Evolutionary conservation across 2,888 invertebrate species (phyloP).

Genomic region (Prosopocoilus inquinatus): DNA sequence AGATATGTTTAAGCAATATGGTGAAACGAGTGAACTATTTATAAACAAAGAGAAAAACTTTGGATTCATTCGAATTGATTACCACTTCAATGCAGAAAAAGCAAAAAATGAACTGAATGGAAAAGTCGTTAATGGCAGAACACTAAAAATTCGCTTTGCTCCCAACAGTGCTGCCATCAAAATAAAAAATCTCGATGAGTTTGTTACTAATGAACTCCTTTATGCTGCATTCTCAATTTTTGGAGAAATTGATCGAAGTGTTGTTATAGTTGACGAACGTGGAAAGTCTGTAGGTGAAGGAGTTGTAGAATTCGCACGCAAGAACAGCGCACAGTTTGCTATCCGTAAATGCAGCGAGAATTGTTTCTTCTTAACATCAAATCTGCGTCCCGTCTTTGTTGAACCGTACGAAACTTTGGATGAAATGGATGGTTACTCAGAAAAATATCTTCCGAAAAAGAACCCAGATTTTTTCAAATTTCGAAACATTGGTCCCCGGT

Average conservation of each 20-base stretch:
- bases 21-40: constrained; percentile 90
- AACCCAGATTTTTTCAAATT: constrained; percentile 76
- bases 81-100: constrained; percentile 86
- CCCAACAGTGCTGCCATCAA: constrained; percentile 90
- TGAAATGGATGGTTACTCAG: constrained; percentile 88
- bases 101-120: constrained; percentile 95
- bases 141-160: constrained; percentile 89
- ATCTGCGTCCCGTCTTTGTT: constrained; percentile 88
- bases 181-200: constrained; percentile 88
- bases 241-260: constrained; percentile 86
- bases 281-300: constrained; percentile 97
- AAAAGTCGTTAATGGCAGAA: constrained; percentile 76
- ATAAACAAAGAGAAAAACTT: constrained; percentile 95
- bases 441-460: constrained; percentile 78
- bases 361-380: constrained; percentile 88
- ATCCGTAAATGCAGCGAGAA: constrained; percentile 87
- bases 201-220: constrained; percentile 92
- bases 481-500: constrained; percentile 68
- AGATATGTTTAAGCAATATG: constrained; percentile 81
- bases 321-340: constrained; percentile 86
- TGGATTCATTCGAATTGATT: constrained; percentile 94
- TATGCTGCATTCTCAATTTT: constrained; percentile 86
- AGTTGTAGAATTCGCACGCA: constrained; percentile 92
- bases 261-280: constrained; percentile 93
- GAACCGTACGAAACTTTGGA: constrained; percentile 89